Evolutionary conservation across 2,797 vertebrate genomes (phyloP), one percentile per base, ranked within the genome.

Genomic region (Fratercula arctica): DNA sequence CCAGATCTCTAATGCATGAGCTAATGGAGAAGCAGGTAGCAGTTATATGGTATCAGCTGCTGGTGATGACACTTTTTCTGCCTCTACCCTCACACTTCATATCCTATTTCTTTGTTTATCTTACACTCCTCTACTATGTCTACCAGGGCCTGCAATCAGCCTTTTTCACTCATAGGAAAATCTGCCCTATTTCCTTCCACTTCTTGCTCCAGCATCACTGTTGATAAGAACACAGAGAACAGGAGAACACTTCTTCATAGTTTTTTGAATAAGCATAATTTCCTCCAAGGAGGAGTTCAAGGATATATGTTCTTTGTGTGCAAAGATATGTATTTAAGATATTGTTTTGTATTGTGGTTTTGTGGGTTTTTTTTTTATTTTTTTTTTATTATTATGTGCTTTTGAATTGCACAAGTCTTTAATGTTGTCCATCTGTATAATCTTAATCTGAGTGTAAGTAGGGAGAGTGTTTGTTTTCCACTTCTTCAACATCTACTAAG

Each of bases 241-340:
- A 45, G 35, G 6, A 41, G 12, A 45, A 45, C 43, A 56, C 67
- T 67, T 41, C 15, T 37, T 85, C 11, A 50, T 13, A 26, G 11
- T 28, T 16, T 60, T 68, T n/a, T 31, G 26, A 35, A 37, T 43
- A 9, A 83, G 6, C 12, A 28, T 56, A 69, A 48, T 9, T 54
- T 69, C 11, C 8, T 8, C 19, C 4, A 74, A 35, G 11, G 19
- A 63, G 39, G 39, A 37, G 9, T 59, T 64, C 16, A 43, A 45
- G 9, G 16, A 19, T 0, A 1, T 24, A 15, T 14, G n/a, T n/a
- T 31, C 3, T 18, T 59, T 67, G 4, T 20, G 26, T 66, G n/a
- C 25, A 51, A 45, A 59, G 11, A 45, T n/a, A 20, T 0, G 1
- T 29, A 43, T 59, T 39, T 67, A 46, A 26, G 26, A 4, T 10